Base-by-base conservation (phyloP, 2,113 vertebrate genomes). In the Zosterops hypoxanthus region DNA sequence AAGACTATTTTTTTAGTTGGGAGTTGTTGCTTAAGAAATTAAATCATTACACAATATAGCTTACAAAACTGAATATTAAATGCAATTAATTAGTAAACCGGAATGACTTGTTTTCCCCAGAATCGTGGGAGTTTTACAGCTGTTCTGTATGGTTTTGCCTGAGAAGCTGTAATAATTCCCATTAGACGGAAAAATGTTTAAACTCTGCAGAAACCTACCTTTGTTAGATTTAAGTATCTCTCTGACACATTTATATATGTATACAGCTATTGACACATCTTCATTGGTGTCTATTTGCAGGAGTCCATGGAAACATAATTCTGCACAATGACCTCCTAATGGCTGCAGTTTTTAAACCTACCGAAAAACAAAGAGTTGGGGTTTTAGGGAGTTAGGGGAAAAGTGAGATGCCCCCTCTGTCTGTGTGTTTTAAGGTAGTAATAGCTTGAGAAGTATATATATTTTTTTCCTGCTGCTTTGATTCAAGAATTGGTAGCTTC, bases 41-140 rank as follows among this genome's bases (percentile, higher is more conserved):
- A 94, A 95, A 91, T 90, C 52, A 63, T 95, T 90, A 68, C 39
- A 70, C 79, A 93, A 75, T 66, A 66, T 90, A 83, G 71, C 82
- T 90, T 95, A 82, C 34, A 60, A 88, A 90, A 85, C 63, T 81
- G 75, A 91, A 81, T 95, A 88, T 66, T 94, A 90, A 94, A 90
- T 95, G 82, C 60, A 88, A 39, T 91, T 87, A 89, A 92, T 91
- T 77, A 60, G 60, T 90, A 73, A 88, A 85, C 79, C 24, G 12
- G 52, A 88, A 80, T 88, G 11, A 86, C 73, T 86, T 86, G 55
- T 91, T 96, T 88, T 68, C 31, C 34, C 71, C 50, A 80, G 31
- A 72, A 39, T 49, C 20, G 8, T 42, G 68, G 46, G 47, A 41
- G 7, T 8, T 61, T 77, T 92, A 70, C 59, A 63, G 59, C 63